Percentiles rank a stretch among this genome's conserved stretches.
Conservation (phyloP, 1,140 invertebrate genomes). For the Bilobella aurantiaca region DNA sequence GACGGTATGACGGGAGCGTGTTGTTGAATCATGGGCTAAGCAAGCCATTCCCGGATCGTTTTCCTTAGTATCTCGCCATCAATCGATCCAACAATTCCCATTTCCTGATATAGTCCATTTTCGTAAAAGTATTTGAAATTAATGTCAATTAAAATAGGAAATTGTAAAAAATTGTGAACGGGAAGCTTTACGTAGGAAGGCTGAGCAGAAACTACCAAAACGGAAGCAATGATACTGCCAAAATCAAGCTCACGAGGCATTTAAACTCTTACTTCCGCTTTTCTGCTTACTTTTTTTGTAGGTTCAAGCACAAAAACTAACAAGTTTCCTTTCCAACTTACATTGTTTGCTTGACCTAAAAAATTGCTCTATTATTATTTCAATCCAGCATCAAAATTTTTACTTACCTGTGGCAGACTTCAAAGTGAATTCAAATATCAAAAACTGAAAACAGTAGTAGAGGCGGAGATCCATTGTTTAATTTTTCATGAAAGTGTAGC, state of each 20-base stretch:
- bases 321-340: too few relatives aligned
- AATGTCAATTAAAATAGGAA: too few relatives aligned
- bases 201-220: neutral
- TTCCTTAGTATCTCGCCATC: too few relatives aligned
- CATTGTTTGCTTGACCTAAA: neutral
- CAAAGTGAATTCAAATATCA: neutral
- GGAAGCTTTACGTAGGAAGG: neutral
- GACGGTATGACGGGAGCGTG: too few relatives aligned
- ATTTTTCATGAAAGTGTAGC: too few relatives aligned
- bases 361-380: neutral
- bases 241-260: too few relatives aligned
- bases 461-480: neutral
- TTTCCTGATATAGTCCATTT: neutral
- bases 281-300: neutral
- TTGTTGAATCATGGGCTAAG: too few relatives aligned
- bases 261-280: neutral
- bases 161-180: neutral
- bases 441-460: neutral
- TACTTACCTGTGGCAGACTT: neutral
- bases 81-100: slow-evolving; percentile 3
- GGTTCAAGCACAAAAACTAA: too few relatives aligned
- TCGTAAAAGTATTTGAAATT: too few relatives aligned
- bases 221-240: neutral
- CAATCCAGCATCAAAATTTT: too few relatives aligned
- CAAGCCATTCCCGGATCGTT: neutral